Base-by-base conservation (phyloP, 2,888 invertebrate species). In the Pristionchus arcanus region DNA sequence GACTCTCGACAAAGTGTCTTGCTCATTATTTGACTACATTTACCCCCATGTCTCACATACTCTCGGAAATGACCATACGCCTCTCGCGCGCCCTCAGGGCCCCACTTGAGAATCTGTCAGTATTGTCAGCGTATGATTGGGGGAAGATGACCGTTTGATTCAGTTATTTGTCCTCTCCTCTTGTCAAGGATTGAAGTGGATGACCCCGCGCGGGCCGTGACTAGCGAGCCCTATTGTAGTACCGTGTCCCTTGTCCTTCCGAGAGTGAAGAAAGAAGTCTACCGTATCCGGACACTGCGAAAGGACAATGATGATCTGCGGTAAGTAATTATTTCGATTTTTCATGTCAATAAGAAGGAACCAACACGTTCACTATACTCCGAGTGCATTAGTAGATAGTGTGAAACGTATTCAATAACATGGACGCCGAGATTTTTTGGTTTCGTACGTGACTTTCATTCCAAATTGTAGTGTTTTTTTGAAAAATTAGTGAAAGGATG, bases 71-170 rank as follows among this genome's bases (percentile, higher is more conserved):
- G 81, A 28, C 34, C 74, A 74, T 74, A 74, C 74, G 74, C 74
- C 21, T 21, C n/a, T 37, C n/a, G 28, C 68, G 31, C 19, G n/a
- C 68, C 68, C 68, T 19, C 28, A 11, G 19, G 81, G 81, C 49
- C 49, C n/a, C 49, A 4, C 81, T 81, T 53, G 81, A 81, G 81
- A 81, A 81, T 81, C 81, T 81, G 81, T 81, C 81, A 81, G 81
- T 81, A 81, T 81, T 81, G 81, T 81, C 21, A 49, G n/a, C 4
- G 34, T 2, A 77, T 77, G 28, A 81, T 74, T n/a, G n/a, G n/a
- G n/a, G n/a, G n/a, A n/a, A n/a, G 28, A 81, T 81, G 81, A 81
- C 81, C 81, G 81, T 81, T 81, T 63, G 63, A 81, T 81, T 81
- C 81, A 81, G 81, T 81, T 81, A 81, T 81, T 85, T 59, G 55